Percentiles rank a stretch among this genome's conserved stretches.
These are phyloP conservation scores for Myiothlypis chrysogaster DNA, from an alignment of 2,797 vertebrate genomes.

Conservation along the genomic window DNA sequence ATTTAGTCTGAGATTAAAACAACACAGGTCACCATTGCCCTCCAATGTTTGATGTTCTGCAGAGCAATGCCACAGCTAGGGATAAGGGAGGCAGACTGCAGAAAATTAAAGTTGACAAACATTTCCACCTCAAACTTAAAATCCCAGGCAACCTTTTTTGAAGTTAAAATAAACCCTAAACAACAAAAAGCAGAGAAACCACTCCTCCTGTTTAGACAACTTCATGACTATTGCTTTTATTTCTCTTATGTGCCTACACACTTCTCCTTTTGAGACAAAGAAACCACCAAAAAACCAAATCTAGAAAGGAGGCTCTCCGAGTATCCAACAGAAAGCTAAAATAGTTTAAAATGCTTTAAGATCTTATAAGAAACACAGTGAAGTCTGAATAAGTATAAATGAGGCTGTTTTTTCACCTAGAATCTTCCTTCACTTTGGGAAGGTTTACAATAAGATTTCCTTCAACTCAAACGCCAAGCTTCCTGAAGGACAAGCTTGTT, in stretches of 20 bases:
- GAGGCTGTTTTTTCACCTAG: background rate
- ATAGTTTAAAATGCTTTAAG: background rate
- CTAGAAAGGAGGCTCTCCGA: background rate
- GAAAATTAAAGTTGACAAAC: background rate
- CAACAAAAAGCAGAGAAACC: background rate
- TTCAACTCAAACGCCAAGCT: background rate
- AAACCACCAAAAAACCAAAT: background rate
- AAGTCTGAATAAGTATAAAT: background rate
- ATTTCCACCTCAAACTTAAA: background rate
- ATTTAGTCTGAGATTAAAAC: slow-evolving; percentile 54
- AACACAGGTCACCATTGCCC: slow-evolving; percentile 32
- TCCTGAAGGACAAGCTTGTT: background rate
- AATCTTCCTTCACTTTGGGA: background rate
- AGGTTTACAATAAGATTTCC: background rate
- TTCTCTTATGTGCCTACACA: background rate
- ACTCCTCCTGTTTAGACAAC: background rate
- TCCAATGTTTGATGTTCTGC: background rate
- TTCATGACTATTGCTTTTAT: background rate
- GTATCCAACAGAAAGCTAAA: background rate
- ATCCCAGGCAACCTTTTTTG: background rate
- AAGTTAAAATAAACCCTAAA: background rate
- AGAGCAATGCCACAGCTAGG: background rate
- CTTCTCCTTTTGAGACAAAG: background rate
- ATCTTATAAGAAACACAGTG: background rate
- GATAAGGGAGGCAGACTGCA: background rate